phyloP scores from a whole-genome alignment of 35 echinoderm and acorn worm species.

The Apostichopus japonicus region DNA sequence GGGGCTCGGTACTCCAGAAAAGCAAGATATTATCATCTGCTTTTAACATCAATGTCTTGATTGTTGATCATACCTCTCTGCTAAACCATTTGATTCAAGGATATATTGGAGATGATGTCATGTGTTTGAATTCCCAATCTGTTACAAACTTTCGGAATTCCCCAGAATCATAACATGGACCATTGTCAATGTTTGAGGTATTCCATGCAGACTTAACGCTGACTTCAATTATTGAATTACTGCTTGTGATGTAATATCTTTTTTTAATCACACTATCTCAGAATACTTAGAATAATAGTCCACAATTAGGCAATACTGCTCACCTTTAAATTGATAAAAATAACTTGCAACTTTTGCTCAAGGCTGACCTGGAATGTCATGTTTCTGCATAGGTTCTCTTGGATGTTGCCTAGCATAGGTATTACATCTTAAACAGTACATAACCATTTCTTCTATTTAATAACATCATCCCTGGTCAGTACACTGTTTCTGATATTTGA shows the following conservation, averaged over 20 bases:
- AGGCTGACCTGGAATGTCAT: constrained; percentile 71
- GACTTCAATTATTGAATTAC: constrained; percentile 52
- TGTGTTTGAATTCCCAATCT: constrained; percentile 58
- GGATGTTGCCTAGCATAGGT: constrained; percentile 47
- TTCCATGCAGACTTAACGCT: constrained; percentile 65
- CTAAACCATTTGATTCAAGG: constrained; percentile 66
- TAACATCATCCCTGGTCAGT: constrained; percentile 64
- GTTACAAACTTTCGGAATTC: constrained; percentile 59
- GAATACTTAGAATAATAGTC: constrained; percentile 73
- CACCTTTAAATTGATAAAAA: constrained; percentile 51
- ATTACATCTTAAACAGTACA: constrained; percentile 70
- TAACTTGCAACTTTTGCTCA: constrained; percentile 80
- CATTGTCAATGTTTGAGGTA: constrained; percentile 78
- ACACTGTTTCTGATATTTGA: too few relatives aligned
- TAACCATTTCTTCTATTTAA: constrained; percentile 54
- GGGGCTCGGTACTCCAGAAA: constrained; percentile 45
- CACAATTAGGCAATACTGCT: constrained; percentile 61
- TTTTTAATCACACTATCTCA: constrained; percentile 49
- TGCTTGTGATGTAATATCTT: constrained; percentile 21
- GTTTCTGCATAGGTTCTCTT: constrained; percentile 61
- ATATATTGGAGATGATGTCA: constrained; percentile 48
- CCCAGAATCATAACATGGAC: constrained; percentile 68
- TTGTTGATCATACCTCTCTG: constrained; percentile 59
- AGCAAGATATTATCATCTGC: constrained; percentile 33
- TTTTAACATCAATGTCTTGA: constrained; percentile 61